phyloP scores from a whole-genome alignment of 1,140 invertebrate species.

The Danaus melanippus region DNA sequence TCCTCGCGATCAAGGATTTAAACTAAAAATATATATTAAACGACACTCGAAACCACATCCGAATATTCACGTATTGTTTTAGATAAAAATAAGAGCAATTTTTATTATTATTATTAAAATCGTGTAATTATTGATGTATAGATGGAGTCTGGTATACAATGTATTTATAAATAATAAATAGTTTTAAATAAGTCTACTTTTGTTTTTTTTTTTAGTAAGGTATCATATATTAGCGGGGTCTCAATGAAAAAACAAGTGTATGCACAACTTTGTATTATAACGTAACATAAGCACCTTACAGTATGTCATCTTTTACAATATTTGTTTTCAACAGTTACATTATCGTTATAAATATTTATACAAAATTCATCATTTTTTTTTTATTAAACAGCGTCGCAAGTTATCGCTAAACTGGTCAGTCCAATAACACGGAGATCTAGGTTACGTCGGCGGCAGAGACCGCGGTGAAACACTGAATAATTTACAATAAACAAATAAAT shows the following conservation, averaged over 20 bases:
- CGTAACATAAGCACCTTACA: constrained; percentile 72
- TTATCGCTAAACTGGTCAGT: constrained; percentile 48
- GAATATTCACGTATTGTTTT: too few species aligned
- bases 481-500: constrained; percentile 10
- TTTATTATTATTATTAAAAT: constrained; percentile 11
- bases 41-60: too few species aligned
- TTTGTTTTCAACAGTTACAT: constrained; percentile 67
- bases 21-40: too few species aligned
- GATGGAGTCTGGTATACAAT: constrained; percentile 21
- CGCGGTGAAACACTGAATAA: too few species aligned
- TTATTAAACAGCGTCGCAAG: constrained; percentile 59
- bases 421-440: constrained; percentile 28
- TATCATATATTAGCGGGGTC: constrained; percentile 1
- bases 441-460: background rate
- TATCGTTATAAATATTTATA: constrained; percentile 71
- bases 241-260: constrained; percentile 49
- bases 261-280: constrained; percentile 73
- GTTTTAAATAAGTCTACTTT: constrained; percentile 25
- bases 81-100: background rate
- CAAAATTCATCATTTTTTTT: constrained; percentile 60
- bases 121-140: constrained; percentile 19
- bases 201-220: too few species aligned
- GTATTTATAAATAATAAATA: constrained; percentile 35
- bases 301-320: constrained; percentile 70
- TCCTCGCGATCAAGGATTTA: too few species aligned